Conservation (phyloP, 1,140 invertebrate genomes). For the Leptinotarsa texana region DNA sequence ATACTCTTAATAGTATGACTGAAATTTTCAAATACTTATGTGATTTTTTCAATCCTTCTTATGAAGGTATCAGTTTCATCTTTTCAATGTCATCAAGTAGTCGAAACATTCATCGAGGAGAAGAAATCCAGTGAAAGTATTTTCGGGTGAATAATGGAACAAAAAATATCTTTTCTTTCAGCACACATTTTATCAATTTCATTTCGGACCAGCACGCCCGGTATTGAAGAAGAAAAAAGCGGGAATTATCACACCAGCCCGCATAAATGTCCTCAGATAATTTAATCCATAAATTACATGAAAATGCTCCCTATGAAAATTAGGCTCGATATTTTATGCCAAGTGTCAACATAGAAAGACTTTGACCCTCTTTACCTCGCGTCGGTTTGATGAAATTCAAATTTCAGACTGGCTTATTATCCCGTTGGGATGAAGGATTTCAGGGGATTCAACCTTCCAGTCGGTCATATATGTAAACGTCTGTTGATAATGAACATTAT, state of each 20-base stretch:
- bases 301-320: neutral
- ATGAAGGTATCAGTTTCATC: no score
- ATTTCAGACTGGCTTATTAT: neutral
- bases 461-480: neutral
- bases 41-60: no score
- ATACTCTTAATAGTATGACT: no score
- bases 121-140: neutral
- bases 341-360: neutral
- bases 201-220: neutral
- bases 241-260: neutral
- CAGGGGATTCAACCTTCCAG: neutral
- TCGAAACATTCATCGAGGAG: neutral
- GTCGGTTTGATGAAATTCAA: neutral
- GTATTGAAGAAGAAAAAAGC: constrained; percentile 8
- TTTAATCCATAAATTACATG: neutral
- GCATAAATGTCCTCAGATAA: constrained; percentile 1
- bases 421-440: neutral
- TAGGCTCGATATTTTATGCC: neutral
- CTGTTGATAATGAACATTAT: neutral
- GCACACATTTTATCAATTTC: neutral
- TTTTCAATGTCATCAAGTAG: no score
- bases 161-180: neutral
- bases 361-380: neutral
- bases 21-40: no score
- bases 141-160: neutral